A percentile compares a stretch with the other conserved stretches of the same genome.
Evolutionary conservation across 2,797 vertebrate species (phyloP).

Genomic region (Gorsachius magnificus): DNA sequence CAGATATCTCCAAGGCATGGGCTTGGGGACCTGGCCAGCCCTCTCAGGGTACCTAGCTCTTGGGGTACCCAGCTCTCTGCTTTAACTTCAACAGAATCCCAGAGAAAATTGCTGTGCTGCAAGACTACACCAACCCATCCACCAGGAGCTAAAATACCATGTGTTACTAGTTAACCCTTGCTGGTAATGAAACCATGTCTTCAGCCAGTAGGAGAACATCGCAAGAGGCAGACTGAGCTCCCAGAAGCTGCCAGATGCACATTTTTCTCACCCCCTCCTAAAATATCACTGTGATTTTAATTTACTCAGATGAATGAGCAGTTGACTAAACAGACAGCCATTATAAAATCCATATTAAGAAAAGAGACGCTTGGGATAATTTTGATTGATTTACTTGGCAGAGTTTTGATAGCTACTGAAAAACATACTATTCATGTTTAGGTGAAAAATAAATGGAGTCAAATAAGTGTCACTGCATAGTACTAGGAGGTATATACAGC

Average conservation of each 20-base stretch:
- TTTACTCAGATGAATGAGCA: slow-evolving; percentile 54
- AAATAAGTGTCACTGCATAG: slow-evolving; percentile 69
- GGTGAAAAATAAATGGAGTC: slow-evolving; percentile 73
- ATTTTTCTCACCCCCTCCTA: not conserved
- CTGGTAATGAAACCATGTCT: not conserved
- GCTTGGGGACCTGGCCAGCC: not conserved
- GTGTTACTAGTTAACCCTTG: not conserved
- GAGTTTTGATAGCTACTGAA: slow-evolving; percentile 74
- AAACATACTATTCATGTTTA: slow-evolving; percentile 75
- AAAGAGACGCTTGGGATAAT: slow-evolving; percentile 72
- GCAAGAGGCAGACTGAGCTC: slow-evolving; percentile 15
- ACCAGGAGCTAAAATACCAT: not conserved
- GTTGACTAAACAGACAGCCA: slow-evolving; percentile 71
- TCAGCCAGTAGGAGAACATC: slow-evolving; percentile 34
- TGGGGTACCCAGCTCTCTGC: not conserved
- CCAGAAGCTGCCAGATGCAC: slow-evolving; percentile 55
- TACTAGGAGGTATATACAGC: slow-evolving; percentile 74
- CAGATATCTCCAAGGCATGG: not conserved
- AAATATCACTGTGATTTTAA: slow-evolving; percentile 66
- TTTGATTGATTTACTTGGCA: slow-evolving; percentile 75
- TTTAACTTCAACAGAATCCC: slow-evolving; percentile 6
- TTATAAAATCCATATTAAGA: slow-evolving; percentile 69
- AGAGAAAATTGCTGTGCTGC: not conserved
- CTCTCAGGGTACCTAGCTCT: not conserved
- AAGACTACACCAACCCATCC: not conserved